Evolutionary conservation across 2,797 vertebrate genomes (phyloP).

Genomic region (Poeciliopsis turneri): DNA sequence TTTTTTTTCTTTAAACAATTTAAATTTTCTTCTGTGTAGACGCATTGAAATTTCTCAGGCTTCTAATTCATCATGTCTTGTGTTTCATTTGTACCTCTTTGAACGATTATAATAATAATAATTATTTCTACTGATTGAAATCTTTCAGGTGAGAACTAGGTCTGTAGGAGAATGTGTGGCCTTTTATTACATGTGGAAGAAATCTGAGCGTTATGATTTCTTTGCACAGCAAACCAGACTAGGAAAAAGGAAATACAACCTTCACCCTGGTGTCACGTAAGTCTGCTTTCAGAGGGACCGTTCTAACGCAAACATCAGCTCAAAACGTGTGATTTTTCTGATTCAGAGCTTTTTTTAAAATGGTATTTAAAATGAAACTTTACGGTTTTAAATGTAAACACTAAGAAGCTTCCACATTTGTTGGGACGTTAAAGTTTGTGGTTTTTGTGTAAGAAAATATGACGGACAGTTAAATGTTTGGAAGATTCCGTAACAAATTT

Average conservation of each 20-base stretch:
- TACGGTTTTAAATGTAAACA: neutral
- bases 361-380: neutral
- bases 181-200: conserved; percentile 99
- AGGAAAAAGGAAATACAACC: conserved; percentile 98
- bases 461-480: neutral
- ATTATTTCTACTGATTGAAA: conserved; percentile 81
- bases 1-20: neutral
- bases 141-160: conserved; percentile 92
- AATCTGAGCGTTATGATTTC: conserved; percentile 98
- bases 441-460: neutral
- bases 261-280: conserved; percentile 97
- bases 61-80: conserved; percentile 36
- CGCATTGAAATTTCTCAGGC: conserved; percentile 4
- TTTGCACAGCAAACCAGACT: conserved; percentile 98
- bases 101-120: conserved; percentile 76
- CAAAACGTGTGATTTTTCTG: neutral
- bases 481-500: neutral
- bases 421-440: neutral
- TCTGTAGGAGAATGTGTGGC: conserved; percentile 98
- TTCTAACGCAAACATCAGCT: neutral
- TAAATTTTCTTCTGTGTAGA: neutral
- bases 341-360: too few relatives aligned
- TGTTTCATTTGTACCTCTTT: conserved; percentile 49
- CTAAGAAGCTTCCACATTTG: neutral
- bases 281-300: conserved; percentile 55